Conservation (phyloP, 2,113 vertebrate species). For the Phoenicopterus ruber region DNA sequence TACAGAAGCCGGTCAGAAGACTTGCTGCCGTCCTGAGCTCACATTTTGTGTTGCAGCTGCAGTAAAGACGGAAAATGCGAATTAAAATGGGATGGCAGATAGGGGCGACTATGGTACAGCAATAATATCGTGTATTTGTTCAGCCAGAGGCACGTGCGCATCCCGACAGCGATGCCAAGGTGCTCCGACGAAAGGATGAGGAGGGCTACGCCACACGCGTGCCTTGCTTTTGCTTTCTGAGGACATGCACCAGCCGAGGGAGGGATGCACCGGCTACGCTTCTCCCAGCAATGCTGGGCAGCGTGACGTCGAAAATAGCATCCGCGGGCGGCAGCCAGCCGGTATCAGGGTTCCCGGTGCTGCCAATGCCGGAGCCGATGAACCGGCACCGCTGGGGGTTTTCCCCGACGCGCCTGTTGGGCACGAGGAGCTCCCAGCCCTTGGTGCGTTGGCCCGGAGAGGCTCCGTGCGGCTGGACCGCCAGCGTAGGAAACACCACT, state of each 20-base stretch:
- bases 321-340: not conserved
- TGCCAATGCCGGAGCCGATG: not conserved
- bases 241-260: no score
- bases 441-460: not conserved
- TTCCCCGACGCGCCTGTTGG: not conserved
- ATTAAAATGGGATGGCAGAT: not conserved
- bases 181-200: not conserved
- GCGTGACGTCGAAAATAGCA: not conserved
- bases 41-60: not conserved
- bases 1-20: not conserved
- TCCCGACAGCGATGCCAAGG: not conserved
- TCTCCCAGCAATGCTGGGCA: not conserved
- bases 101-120: accelerated
- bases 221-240: not conserved
- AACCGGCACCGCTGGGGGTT: not conserved
- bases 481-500: not conserved
- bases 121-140: not conserved
- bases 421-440: not conserved
- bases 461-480: not conserved
- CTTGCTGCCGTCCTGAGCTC: not conserved
- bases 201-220: accelerated
- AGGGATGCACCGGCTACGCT: not conserved
- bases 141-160: not conserved
- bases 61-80: not conserved
- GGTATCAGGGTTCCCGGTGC: not conserved